phyloP scores from a whole-genome alignment of 1,140 invertebrate genomes.

The Teleogryllus occipitalis region DNA sequence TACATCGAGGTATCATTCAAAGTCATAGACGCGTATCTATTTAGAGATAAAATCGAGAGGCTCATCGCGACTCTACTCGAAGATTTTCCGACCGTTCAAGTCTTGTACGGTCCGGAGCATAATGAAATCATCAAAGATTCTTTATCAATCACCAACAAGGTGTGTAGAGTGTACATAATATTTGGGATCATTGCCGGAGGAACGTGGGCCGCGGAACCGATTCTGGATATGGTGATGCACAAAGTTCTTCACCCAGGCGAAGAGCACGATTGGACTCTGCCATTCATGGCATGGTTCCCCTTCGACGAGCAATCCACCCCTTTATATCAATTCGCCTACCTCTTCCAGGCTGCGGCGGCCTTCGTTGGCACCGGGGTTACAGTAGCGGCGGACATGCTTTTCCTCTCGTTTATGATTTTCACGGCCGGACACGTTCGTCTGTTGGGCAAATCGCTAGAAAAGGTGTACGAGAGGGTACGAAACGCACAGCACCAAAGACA shows the following conservation, averaged over 20 bases:
- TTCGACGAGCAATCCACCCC: background rate
- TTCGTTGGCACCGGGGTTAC: background rate
- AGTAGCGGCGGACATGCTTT: background rate
- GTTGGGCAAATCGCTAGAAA: background rate
- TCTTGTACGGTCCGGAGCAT: background rate
- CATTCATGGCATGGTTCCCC: background rate
- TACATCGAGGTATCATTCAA: background rate
- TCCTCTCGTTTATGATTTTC: background rate
- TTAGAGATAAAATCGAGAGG: background rate
- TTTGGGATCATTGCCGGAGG: background rate
- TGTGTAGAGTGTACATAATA: background rate
- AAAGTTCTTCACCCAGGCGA: background rate
- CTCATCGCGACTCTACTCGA: background rate
- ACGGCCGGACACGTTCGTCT: background rate
- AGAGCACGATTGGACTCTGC: background rate
- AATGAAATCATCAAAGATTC: background rate
- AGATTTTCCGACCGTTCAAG: background rate
- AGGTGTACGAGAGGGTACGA: background rate
- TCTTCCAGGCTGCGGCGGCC: background rate
- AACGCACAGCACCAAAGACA: background rate
- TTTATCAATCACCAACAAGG: background rate
- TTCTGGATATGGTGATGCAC: background rate
- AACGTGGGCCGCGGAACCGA: background rate
- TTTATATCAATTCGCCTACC: background rate
- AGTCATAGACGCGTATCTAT: background rate